Evolutionary conservation across 2,797 vertebrate species (phyloP).

Genomic region (Alectoris magna): DNA sequence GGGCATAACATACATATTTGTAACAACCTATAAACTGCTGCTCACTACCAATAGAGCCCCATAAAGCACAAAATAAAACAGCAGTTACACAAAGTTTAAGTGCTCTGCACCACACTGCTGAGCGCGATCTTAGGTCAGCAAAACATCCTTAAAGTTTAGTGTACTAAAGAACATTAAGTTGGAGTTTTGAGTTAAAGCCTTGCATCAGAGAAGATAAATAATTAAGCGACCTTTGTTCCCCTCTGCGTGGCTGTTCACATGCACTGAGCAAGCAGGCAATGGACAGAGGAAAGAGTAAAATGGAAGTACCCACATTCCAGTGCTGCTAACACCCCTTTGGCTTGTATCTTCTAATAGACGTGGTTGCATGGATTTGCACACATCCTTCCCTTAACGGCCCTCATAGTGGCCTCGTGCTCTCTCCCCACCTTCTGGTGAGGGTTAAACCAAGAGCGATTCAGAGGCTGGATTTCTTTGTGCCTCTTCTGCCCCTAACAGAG

Average conservation of each 20-base stretch:
- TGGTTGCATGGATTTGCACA: neutral
- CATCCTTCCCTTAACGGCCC: neutral
- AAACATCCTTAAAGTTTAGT: neutral
- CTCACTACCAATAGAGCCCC: neutral
- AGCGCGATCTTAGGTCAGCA: neutral
- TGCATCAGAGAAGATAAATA: neutral
- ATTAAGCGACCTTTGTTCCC: neutral
- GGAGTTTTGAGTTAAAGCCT: neutral
- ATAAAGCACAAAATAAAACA: neutral
- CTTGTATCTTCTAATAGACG: neutral
- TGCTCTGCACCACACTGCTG: neutral
- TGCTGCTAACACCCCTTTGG: neutral
- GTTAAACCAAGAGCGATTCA: neutral
- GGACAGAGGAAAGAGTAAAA: neutral
- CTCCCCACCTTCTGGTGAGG: neutral
- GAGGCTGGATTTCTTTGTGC: neutral
- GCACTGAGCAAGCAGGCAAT: neutral
- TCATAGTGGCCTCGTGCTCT: neutral
- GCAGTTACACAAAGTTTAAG: neutral
- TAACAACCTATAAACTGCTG: neutral
- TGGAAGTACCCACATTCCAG: slow-evolving; percentile 1
- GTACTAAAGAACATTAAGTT: neutral
- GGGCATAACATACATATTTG: neutral
- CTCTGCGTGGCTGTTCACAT: neutral
- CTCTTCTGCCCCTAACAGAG: neutral